Base-by-base conservation (phyloP, 1,140 invertebrate genomes). In the Solenopsis invicta region DNA sequence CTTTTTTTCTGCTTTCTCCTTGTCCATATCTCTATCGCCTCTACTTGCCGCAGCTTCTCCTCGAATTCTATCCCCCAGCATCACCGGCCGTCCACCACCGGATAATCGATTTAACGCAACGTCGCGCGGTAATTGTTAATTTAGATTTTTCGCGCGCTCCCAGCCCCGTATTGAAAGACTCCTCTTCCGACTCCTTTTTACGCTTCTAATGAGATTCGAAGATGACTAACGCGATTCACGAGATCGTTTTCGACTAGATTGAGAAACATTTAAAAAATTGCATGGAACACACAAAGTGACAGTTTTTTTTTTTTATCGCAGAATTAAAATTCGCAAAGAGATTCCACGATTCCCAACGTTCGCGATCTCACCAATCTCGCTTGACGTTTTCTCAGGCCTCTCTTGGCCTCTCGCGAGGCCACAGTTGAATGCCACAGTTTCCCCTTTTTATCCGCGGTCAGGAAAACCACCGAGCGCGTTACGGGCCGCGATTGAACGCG, bases 401-500 rank as follows among this genome's bases (percentile, higher is more conserved):
- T 41, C 4, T 41, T 8, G 41, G 29, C 29, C 8, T 41, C 41
- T 75, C 54, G n/a, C 45, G 52, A 62, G 54, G 45, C 56, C 59
- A 29, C 29, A 61, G 74, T 76, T 67, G 50, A 12, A 24, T 18
- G 37, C 59, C 37, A 81, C 81, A 89, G 78, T 89, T 90, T 75
- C 52, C 62, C 45, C 66, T 52, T 87, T 87, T 87, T 41, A 41
- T 45, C 16, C 84, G 64, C 78, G 48, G 81, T 59, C 48, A 74
- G 67, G 84, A 90, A 91, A 90, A 88, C 89, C 89, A 82, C 77
- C 34, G 62, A 84, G 37, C 34, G 16, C 59, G 62, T 67, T 72
- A 66, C 66, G 34, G 5, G 13, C 37, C 48, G n/a, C 2, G 64
- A 56, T 37, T 52, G 86, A 90, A 85, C 74, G 78, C n/a, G 34